Base-by-base conservation (phyloP, 64 coral and sea anemone species). In the Anthopleura sola region DNA sequence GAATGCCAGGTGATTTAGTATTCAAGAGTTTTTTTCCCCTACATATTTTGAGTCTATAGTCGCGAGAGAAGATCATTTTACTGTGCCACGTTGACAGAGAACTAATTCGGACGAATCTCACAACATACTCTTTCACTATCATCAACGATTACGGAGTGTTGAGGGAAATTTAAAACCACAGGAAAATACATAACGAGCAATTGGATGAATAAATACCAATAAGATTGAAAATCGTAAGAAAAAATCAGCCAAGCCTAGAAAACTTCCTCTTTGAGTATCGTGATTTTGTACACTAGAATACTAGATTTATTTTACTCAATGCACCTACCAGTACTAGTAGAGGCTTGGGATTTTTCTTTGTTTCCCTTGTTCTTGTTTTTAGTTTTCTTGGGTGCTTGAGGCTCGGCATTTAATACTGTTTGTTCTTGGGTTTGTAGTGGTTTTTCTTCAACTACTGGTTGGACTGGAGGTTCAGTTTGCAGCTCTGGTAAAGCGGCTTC, bases 351-450 rank as follows among this genome's bases (percentile, higher is more conserved):
- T 60, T 86, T 91, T 77, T 86, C 89, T 31, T 91, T 80, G 0
- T 39, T 5, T 36, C 34, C 46, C 60, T 91, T 91, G 37, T 71
- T 6, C 83, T 90, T 84, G 29, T 28, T 64, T 62, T 91, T 91
- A 20, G 83, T 12, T 37, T 86, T 91, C 84, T 91, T 91, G 1
- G 54, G 36, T 16, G 38, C n/a, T 49, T 80, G 37, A 31, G 26
- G 71, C 78, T 84, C 60, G 29, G 37, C 74, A 75, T 66, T 91
- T 36, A 6, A 60, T n/a, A 54, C 3, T 68, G 84, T 82, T 85
- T 86, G 38, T 49, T 37, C 46, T 17, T 86, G 71, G 31, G 21
- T 50, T 81, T 68, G 55, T 28, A 91, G 24, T 1, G 66, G 66
- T 62, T 86, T 71, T 60, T 81, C 40, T 19, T n/a, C 47, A 3